Evolutionary conservation across 1,140 invertebrate genomes (phyloP), one percentile per base, ranked within the genome.

Genomic region (Coptotermes formosanus): DNA sequence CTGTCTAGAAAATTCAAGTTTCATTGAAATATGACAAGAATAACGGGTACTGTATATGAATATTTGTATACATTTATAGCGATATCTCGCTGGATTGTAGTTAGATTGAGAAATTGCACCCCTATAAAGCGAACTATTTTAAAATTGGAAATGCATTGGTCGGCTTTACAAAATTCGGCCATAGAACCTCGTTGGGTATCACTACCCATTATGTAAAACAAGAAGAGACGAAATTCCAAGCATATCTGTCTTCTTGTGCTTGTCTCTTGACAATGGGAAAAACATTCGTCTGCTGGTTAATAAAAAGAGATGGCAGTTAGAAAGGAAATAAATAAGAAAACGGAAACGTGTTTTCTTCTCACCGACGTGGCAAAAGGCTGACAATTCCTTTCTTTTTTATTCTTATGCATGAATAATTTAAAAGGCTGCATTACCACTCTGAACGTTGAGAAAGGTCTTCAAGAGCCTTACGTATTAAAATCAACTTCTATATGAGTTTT

Each of bases 311-410:
- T 25, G 25, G 25, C 25, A 75, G 64, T n/a, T 75, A 30, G n/a
- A 75, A 30, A 75, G 14, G 64, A 75, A 75, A 75, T 75, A 75
- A 75, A 75, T 14, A 75, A 75, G 64, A 75, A 75, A 75, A 75
- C 64, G 25, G 25, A 75, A 75, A 75, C 64, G 64, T 75, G 64
- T 75, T 75, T 75, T 75, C 64, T 75, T 75, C 64, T 75, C 30
- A 75, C 30, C 14, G 64, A 75, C 30, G n/a, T 75, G 64, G 64
- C 64, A 75, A 75, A 75, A 75, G 2, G n/a, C 30, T n/a, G 64
- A 30, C 25, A 75, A 75, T 75, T 75, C 64, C 64, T 75, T 6
- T 30, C 64, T 75, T 75, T 75, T 59, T 75, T 75, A 75, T 75
- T 75, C n/a, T 30, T 30, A 6, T 14, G 64, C 9, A 75, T 75